Evolutionary conservation across 1,140 invertebrate species (phyloP), one percentile per base, ranked within the genome.

Genomic region (Philopotamus ludificatus): DNA sequence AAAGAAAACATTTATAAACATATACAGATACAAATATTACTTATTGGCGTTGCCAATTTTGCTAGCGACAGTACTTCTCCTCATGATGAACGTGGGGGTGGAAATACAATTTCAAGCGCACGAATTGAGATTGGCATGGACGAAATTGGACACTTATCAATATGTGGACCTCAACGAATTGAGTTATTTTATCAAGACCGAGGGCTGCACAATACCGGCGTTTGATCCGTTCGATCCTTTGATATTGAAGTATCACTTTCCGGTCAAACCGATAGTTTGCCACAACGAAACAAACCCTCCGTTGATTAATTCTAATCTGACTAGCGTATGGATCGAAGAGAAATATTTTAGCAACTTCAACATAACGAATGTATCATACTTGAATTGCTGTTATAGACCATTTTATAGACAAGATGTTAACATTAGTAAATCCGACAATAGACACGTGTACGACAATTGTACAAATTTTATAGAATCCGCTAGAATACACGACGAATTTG

Each of bases 161-260:
- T 68, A 61, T 20, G 41, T 63, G 10, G 67, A 67, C 51, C n/a
- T 58, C 1, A 54, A 26, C 45, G 67, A 70, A 26, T 72, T 74
- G 64, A 54, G 79, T 66, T 84, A 79, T 45, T 83, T 84, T 12
- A 85, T 94, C n/a, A 83, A 87, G 68, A 91, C 87, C 1, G 76
- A 82, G 7, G 88, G 90, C 18, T 95, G 93, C 74, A 85, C 85
- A 2, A 92, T 95, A 68, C 90, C 92, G 0, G 84, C 85, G 8
- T 80, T 94, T 54, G 84, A 89, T 68, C 86, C 90, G 0, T 85
- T 86, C 50, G 89, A 93, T 69, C 71, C 76, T 55, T 82, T 75
- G 26, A 76, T 76, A n/a, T 78, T 77, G 65, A 73, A 75, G 49
- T 80, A 76, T 55, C 72, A 76, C 54, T 78, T 79, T 59, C 71